Conservation (phyloP, 2,797 vertebrate species). For the Rhodeus uyekii region DNA sequence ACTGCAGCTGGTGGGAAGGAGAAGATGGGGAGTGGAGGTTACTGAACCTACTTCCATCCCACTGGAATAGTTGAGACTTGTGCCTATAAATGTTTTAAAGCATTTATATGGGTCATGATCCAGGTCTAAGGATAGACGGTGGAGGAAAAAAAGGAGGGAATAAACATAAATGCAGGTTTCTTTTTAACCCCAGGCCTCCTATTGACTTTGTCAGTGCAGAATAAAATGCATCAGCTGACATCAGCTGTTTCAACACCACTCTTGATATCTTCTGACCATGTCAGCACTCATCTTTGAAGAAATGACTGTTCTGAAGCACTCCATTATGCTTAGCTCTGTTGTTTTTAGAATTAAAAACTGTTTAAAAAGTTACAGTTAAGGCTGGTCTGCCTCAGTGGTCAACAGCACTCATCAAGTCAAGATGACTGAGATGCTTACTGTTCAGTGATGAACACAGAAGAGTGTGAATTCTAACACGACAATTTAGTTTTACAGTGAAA, state of each 20-base stretch:
- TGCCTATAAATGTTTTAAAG: constrained; percentile 49
- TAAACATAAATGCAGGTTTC: constrained; percentile 14
- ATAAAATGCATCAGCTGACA: constrained; percentile 10
- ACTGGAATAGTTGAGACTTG: constrained; percentile 34
- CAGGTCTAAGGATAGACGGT: constrained; percentile 30
- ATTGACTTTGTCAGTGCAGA: constrained; percentile 23
- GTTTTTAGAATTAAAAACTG: too few relatives aligned
- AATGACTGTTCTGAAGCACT: too few relatives aligned
- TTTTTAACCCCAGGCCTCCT: constrained; percentile 37
- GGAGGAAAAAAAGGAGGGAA: background rate
- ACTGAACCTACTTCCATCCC: constrained; percentile 30
- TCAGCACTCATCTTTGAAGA: constrained; percentile 22
- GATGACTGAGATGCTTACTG: too few relatives aligned
- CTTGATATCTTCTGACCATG: constrained; percentile 25
- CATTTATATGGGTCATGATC: constrained; percentile 53
- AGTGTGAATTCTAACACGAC: too few relatives aligned
- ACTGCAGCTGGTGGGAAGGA: constrained; percentile 18
- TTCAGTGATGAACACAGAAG: too few relatives aligned
- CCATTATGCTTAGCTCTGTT: too few relatives aligned
- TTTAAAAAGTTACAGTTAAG: too few relatives aligned
- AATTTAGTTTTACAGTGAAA: too few relatives aligned
- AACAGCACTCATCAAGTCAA: too few relatives aligned
- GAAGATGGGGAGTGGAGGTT: constrained; percentile 1
- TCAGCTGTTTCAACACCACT: constrained; percentile 21
- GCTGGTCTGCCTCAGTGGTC: too few relatives aligned